Percentiles rank a stretch among this genome's conserved stretches.
These are phyloP conservation scores for Anoncus sp. DNA, from an alignment of 2,888 invertebrate genomes.

Conservation along the genomic window DNA sequence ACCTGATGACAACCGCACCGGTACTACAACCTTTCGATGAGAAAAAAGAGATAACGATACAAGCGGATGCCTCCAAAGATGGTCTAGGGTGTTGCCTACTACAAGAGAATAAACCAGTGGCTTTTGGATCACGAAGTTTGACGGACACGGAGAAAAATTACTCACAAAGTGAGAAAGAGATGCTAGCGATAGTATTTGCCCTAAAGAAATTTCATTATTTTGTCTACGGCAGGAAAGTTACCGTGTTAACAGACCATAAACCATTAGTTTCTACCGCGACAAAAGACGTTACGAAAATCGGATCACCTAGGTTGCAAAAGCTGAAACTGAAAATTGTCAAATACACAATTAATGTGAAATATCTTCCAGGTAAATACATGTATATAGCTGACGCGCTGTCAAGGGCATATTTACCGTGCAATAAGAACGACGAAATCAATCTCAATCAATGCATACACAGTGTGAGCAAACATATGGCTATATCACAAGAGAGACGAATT, in stretches of 20 bases:
- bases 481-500: no score
- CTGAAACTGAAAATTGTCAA: not conserved
- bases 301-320: constrained; percentile 24
- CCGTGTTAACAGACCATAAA: constrained; percentile 31
- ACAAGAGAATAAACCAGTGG: constrained; percentile 58
- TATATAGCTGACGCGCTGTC: constrained; percentile 3
- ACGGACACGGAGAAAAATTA: constrained; percentile 56
- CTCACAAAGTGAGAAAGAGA: constrained; percentile 54
- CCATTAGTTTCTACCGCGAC: constrained; percentile 29
- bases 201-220: constrained; percentile 29
- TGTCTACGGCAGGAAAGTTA: constrained; percentile 26
- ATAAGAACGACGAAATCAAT: no score
- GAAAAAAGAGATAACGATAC: constrained; percentile 56
- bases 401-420: no score
- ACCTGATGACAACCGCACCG: constrained; percentile 48
- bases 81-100: constrained; percentile 63
- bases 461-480: no score
- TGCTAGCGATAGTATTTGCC: constrained; percentile 44
- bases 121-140: constrained; percentile 55
- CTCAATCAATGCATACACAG: no score
- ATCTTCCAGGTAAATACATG: constrained; percentile 44
- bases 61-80: constrained; percentile 54
- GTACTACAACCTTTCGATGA: constrained; percentile 51
- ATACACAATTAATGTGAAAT: constrained; percentile 5
- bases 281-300: constrained; percentile 25